Base-by-base conservation (phyloP, 2,888 invertebrate genomes). In the Tetramorium bicarinatum region DNA sequence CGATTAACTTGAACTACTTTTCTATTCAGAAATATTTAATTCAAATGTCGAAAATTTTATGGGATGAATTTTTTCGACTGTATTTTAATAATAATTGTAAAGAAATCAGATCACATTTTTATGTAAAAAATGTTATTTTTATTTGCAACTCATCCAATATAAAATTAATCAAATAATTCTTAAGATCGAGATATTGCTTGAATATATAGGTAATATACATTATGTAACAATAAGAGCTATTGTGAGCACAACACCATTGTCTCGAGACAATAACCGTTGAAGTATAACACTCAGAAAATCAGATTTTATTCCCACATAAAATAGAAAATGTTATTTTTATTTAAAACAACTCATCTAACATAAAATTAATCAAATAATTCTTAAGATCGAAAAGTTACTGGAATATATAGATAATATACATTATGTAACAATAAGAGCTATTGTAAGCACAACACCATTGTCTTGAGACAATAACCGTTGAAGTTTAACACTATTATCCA, bases 391-490 rank as follows among this genome's bases (percentile, higher is more conserved):
- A 38, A 72, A 72, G 13, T 72, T 38, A 13, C 13, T 56, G 11
- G 56, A 25, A 72, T 80, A 47, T 38, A 72, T 79, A 41, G 25
- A 29, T 4, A 80, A 79, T 72, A 49, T 61, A 85, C 82, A 84
- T 86, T 83, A 83, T 83, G 87, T 81, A 88, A 89, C 81, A 89
- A 89, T 87, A 83, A 83, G 85, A 84, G 86, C 84, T 83, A 88
- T 85, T 85, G 89, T 71, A 72, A 87, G 34, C 56, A 13, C 71
- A 59, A 79, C 18, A 59, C 64, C n/a, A 61, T 80, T 61, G 79
- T 79, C 34, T 71, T 34, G 44, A 71, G 71, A 71, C 71, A 88
- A 87, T 85, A 82, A 56, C 54, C n/a, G 29, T 83, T 75, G 61
- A 76, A 74, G 56, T 85, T 85, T 87, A 88, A 85, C 87, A 84